Evolutionary conservation across 2,888 invertebrate species (phyloP), one percentile per base, ranked within the genome.

Genomic region (Cheilosia urbana): DNA sequence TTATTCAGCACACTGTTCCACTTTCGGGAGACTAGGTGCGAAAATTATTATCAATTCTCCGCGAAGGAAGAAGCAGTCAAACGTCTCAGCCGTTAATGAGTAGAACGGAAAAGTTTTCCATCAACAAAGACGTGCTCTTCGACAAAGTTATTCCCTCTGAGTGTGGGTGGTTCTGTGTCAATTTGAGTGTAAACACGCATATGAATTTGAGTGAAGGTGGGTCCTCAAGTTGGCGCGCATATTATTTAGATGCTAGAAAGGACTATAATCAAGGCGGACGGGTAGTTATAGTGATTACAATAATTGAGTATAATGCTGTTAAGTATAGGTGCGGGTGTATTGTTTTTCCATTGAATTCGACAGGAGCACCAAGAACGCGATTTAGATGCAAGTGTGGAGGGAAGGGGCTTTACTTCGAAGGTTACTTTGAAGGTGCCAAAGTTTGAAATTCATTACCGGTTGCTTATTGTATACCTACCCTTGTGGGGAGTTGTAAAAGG

Each of bases 51-150:
- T 40, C 51, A 65, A 65, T 65, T 65, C 24, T 37, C 24, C 11
- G 37, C 37, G 15, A 65, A 7, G n/a, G 34, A 2, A 6, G 13
- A 21, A 30, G 24, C 24, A 34, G 17, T 19, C 24, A n/a, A 27
- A 19, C 19, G n/a, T 21, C 30, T 49, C 49, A 37, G 51, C 27
- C 24, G 53, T 6, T 66, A 66, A 66, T 51, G 65, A 37, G 65
- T 24, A 37, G 24, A 40, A 27, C 17, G 24, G 27, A 51, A 66
- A 66, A 66, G 40, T 66, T 66, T 53, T 53, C 27, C 40, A 42
- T 40, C 40, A 21, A n/a, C 37, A 30, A 65, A 24, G n/a, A 65
- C 66, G 53, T 66, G 37, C 40, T 60, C 65, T 37, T 49, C 21
- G 34, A 17, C 17, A 13, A 4, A 63, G 30, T 17, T 47, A 9